Conservation (phyloP, 2,797 vertebrate species). For the Pantherophis vulpinus region DNA sequence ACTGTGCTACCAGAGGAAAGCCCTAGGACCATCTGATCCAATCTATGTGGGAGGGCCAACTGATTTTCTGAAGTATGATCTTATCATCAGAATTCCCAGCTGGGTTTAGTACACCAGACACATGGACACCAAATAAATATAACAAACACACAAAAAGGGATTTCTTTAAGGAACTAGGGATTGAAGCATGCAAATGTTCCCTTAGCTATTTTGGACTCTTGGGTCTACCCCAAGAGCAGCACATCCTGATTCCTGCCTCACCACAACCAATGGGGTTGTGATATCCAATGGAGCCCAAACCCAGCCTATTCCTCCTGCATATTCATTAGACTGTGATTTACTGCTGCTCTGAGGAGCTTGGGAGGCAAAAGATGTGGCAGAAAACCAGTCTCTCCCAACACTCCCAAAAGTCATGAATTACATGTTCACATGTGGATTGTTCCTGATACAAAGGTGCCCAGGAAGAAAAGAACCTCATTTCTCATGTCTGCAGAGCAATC, state of each 20-base stretch:
- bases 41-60: background rate
- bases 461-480: background rate
- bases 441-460: background rate
- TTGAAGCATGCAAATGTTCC: conserved; percentile 25
- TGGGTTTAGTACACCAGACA: rapidly evolving
- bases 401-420: background rate
- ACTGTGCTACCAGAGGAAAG: background rate
- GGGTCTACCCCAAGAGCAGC: background rate
- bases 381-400: background rate
- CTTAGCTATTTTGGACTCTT: background rate
- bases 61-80: background rate
- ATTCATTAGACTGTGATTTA: background rate
- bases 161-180: background rate
- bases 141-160: background rate
- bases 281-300: background rate
- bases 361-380: background rate
- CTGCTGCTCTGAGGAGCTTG: background rate
- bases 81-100: background rate
- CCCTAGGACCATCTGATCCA: background rate
- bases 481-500: background rate
- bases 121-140: background rate
- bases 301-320: background rate
- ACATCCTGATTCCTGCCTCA: background rate
- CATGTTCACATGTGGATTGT: background rate
- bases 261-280: background rate